phyloP scores from a whole-genome alignment of 2,888 invertebrate genomes.

The Brachyptera risi region DNA sequence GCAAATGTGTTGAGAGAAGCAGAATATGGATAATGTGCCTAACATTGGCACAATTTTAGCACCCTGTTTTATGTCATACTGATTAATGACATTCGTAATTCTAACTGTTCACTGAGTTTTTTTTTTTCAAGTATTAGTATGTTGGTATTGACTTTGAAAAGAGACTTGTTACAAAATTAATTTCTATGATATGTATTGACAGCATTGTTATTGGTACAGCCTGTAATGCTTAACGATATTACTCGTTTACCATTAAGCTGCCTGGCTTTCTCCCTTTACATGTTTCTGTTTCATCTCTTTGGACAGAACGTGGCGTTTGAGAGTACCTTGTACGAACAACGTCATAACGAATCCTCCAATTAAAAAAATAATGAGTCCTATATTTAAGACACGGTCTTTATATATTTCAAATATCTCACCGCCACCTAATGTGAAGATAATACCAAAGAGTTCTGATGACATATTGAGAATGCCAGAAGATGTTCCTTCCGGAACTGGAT shows the following conservation, averaged over 20 bases:
- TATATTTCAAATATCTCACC: constrained; percentile 43
- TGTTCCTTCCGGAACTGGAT: constrained; percentile 96
- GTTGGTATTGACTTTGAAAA: background rate
- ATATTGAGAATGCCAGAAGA: constrained; percentile 94
- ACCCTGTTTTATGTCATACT: no score
- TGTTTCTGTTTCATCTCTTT: constrained; percentile 2
- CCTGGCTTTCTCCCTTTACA: constrained; percentile 1
- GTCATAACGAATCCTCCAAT: constrained; percentile 76
- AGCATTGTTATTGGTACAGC: background rate
- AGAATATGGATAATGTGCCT: no score
- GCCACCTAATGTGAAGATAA: constrained; percentile 72
- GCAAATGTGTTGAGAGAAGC: no score
- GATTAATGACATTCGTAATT: no score
- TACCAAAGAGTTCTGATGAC: constrained; percentile 71
- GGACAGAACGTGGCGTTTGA: constrained; percentile 19
- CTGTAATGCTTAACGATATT: background rate
- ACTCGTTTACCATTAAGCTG: background rate
- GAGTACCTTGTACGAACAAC: constrained; percentile 56
- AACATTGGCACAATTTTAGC: no score
- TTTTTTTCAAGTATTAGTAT: no score
- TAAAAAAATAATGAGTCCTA: constrained; percentile 69
- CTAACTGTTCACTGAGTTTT: no score
- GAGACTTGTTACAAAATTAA: background rate
- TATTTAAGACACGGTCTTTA: constrained; percentile 77
- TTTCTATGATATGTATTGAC: background rate